Base-by-base conservation (phyloP, 2,113 vertebrate species). In the Australoheros scitulus region DNA sequence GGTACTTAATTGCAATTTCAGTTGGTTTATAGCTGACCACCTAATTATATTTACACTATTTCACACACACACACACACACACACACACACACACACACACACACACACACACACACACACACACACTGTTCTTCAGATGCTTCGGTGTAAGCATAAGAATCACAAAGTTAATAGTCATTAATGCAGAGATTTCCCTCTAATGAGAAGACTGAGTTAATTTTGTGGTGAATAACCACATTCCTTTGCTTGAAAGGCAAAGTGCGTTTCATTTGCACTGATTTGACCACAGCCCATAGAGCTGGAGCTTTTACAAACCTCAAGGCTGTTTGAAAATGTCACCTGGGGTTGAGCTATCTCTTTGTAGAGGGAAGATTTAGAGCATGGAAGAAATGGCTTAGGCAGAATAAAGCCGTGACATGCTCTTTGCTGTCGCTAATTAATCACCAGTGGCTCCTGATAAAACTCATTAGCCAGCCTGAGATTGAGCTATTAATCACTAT, bases 381-480 rank as follows among this genome's bases (percentile, higher is more conserved):
- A 70, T 70, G 74, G 87, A 84, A 84, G 85, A 81, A 89, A 89
- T 82, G 88, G 84, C 78, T 90, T 80, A 81, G 76, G 78, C 78
- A 80, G 83, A 89, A 89, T 84, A 82, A 91, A 87, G 90, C 81
- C 61, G 87, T 89, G 91, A 91, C 90, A 93, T 68, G 84, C 87
- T 90, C 83, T 78, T 80, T 77, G 87, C 92, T 93, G 93, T 91
- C 3, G 79, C 91, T 94, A 94, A 95, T 95, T 94, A 93, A 94
- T 95, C 92, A 93, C 92, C 89, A 92, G 92, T 80, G 81, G 90
- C 86, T 88, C 64, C 91, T 93, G 93, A 95, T 94, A 92, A 93
- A 93, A 94, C 84, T 94, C 89, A 94, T 94, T 95, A 95, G 88
- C 74, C 86, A 84, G 59, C 26, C 87, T 82, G 88, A 89, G 84